Evolutionary conservation across 92 coral and sea anemone species (phyloP).

Genomic region (Porites divaricata): DNA sequence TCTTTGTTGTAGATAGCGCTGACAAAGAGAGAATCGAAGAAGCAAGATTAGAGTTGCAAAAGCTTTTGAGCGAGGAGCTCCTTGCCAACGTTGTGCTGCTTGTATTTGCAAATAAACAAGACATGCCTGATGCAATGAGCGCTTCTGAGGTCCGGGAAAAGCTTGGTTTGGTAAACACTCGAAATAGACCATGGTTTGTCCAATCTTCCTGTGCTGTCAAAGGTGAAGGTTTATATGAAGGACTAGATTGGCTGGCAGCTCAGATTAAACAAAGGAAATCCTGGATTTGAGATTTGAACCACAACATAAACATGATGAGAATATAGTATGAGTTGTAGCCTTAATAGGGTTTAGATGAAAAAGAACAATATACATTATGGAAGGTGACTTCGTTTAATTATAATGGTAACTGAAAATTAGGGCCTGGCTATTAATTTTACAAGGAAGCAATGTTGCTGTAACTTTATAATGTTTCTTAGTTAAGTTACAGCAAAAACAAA

Average conservation of each 20-base stretch:
- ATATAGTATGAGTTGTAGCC: background rate
- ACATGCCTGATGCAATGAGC: slow-evolving; percentile 88
- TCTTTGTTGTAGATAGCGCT: slow-evolving; percentile 93
- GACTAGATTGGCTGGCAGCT: slow-evolving; percentile 95
- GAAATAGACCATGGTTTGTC: slow-evolving; percentile 92
- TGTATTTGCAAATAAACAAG: slow-evolving; percentile 96
- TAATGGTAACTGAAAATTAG: background rate
- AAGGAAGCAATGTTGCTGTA: no score
- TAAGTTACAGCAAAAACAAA: no score
- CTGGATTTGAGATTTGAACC: slow-evolving; percentile 59
- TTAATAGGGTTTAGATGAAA: background rate
- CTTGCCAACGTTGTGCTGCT: slow-evolving; percentile 81
- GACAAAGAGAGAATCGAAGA: slow-evolving; percentile 91
- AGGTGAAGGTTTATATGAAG: slow-evolving; percentile 93
- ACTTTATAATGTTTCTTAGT: no score
- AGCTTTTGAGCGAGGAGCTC: slow-evolving; percentile 84
- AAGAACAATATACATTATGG: background rate
- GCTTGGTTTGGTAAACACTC: slow-evolving; percentile 77
- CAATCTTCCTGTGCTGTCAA: slow-evolving; percentile 94
- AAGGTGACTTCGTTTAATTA: no score
- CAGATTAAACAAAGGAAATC: slow-evolving; percentile 79
- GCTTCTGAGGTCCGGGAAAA: slow-evolving; percentile 91
- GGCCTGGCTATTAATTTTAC: no score
- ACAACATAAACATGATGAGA: background rate
- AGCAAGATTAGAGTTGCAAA: slow-evolving; percentile 78